Percentiles rank a stretch among this genome's conserved stretches.
Evolutionary conservation across 2,888 invertebrate species (phyloP).

Genomic region (Parapristionchus giblindavisi): DNA sequence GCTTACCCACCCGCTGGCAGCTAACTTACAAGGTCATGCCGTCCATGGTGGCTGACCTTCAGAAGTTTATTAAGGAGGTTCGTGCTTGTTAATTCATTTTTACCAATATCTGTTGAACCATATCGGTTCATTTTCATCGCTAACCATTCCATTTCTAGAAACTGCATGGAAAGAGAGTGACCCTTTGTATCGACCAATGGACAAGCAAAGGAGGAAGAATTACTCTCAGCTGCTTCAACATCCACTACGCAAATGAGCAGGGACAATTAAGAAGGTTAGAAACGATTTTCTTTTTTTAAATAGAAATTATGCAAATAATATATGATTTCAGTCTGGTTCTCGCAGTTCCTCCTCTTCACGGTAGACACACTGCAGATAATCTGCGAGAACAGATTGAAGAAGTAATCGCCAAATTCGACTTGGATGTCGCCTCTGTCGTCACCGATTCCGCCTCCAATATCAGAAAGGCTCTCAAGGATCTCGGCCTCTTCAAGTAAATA

Average conservation of each 20-base stretch:
- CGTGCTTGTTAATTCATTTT: too few relatives aligned
- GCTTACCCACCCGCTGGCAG: too few relatives aligned
- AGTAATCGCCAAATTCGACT: not conserved
- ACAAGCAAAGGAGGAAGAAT: slow-evolving; percentile 6
- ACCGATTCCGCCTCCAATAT: slow-evolving; percentile 17
- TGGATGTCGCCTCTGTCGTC: slow-evolving; percentile 5
- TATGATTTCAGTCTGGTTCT: slow-evolving; percentile 4
- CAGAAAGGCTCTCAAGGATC: slow-evolving; percentile 6
- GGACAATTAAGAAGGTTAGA: not conserved
- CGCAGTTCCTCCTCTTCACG: not conserved
- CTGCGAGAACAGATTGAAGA: not conserved
- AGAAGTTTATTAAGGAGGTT: too few relatives aligned
- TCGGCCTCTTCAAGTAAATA: not conserved
- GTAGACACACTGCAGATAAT: slow-evolving; percentile 1
- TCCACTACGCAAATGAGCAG: not conserved
- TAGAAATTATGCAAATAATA: too few relatives aligned
- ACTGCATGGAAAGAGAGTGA: slow-evolving; percentile 2
- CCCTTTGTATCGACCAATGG: slow-evolving; percentile 16
- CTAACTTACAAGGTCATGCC: too few relatives aligned
- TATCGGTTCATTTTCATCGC: too few relatives aligned
- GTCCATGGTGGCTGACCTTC: too few relatives aligned
- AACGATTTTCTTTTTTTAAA: too few relatives aligned
- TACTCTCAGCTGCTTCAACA: slow-evolving; percentile 17
- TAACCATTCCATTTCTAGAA: too few relatives aligned
- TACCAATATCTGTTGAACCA: too few relatives aligned